Base-by-base conservation (phyloP, 1,140 invertebrate genomes). In the Philaenus spumarius region DNA sequence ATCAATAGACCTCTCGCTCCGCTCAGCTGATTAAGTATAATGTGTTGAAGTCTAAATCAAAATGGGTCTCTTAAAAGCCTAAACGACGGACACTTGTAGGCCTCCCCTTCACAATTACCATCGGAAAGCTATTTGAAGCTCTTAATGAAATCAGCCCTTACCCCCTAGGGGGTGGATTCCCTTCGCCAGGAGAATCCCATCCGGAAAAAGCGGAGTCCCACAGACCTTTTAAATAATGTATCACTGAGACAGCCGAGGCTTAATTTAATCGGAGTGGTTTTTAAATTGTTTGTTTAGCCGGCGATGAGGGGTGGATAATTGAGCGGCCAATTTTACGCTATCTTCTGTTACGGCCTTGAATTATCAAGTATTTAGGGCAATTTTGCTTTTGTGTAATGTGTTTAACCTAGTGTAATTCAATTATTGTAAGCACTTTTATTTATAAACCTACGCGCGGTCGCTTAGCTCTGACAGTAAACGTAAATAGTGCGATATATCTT, bases 81-180 rank as follows among this genome's bases (percentile, higher is more conserved):
- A 30, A 30, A 30, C 26, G 26, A 30, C 26, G 3, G 39, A 40
- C 39, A 40, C 39, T 40, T 40, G 39, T 40, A n/a, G 39, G 39
- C 2, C 3, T 14, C 39, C 17, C 14, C 12, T n/a, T 17, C 39
- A 14, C 39, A 74, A 73, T 73, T 69, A 71, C 71, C 72, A 73
- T 72, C 68, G 69, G 65, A 69, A 70, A 75, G 70, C 74, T 74
- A 73, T 76, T 77, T 73, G 73, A 73, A 74, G 73, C 75, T 75
- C 74, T 76, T 77, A 77, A 76, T 77, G 75, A 76, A 77, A 77
- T 77, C 74, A 75, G 73, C 75, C 74, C 72, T 72, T 40, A 40
- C 39, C 68, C 72, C 72, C 72, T 72, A 73, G 70, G 73, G 68
- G 35, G 17, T n/a, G 19, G 46, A 35, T 66, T 68, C 71, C 67